Evolutionary conservation across 2,888 invertebrate species (phyloP).

Genomic region (Catocala fraxini): DNA sequence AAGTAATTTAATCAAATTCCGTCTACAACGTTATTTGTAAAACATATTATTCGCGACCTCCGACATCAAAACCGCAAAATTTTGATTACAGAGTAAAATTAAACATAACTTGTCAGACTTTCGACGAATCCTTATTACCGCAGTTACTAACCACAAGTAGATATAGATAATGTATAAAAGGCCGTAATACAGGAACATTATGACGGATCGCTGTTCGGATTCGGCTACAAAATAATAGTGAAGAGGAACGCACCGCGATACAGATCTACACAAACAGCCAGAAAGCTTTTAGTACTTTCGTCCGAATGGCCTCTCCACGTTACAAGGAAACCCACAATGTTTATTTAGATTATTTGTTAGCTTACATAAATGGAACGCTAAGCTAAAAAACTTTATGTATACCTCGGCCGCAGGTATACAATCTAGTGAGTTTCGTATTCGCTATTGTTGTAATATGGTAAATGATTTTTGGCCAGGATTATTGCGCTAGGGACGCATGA

Average conservation of each 20-base stretch:
- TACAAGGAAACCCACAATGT: constrained; percentile 31
- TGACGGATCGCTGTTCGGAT: constrained; percentile 19
- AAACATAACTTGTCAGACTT: constrained; percentile 41
- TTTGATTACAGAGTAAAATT: constrained; percentile 36
- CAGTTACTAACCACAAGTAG: constrained; percentile 29
- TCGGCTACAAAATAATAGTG: constrained; percentile 22
- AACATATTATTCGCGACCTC: constrained; percentile 21
- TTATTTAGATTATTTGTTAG: constrained; percentile 45
- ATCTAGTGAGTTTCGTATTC: constrained; percentile 27
- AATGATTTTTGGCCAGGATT: constrained; percentile 37
- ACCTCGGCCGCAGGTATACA: constrained; percentile 32
- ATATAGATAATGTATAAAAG: constrained; percentile 22
- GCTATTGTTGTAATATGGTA: constrained; percentile 40
- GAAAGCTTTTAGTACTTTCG: constrained; percentile 31
- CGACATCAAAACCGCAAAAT: constrained; percentile 29
- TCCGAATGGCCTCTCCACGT: constrained; percentile 24
- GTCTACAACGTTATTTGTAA: constrained; percentile 16
- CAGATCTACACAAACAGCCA: constrained; percentile 15
- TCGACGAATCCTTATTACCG: constrained; percentile 28
- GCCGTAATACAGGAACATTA: constrained; percentile 23
- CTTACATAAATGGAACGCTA: constrained; percentile 37
- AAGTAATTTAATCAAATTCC: constrained; percentile 15
- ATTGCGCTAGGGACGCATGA: constrained; percentile 31
- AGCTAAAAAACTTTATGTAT: constrained; percentile 40
- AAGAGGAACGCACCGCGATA: constrained; percentile 17